phyloP scores from a whole-genome alignment of 2,113 vertebrate genomes.

The Todiramphus saurophagus region DNA sequence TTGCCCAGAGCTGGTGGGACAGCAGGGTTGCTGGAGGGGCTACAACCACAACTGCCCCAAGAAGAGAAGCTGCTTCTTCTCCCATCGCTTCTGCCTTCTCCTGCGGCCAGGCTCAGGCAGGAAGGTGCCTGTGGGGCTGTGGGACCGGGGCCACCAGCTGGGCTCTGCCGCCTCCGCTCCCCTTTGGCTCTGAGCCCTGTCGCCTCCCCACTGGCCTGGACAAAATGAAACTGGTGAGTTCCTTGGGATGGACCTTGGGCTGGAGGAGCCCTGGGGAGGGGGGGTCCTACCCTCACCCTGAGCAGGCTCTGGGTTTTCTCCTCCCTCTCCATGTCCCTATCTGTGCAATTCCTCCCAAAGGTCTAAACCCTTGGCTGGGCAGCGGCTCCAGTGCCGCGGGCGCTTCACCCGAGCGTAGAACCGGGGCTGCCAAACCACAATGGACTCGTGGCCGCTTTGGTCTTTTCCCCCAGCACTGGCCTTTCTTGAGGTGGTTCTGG shows the following conservation, averaged over 20 bases:
- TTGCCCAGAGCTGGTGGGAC: background rate
- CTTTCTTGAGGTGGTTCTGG: background rate
- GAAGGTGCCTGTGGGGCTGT: background rate
- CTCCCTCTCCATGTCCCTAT: too few species aligned
- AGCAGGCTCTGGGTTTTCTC: too few species aligned
- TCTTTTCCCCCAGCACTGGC: background rate
- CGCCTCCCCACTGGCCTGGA: background rate
- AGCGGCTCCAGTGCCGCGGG: rapidly evolving
- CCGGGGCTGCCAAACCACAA: too few species aligned
- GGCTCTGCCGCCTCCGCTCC: background rate
- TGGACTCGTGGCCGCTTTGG: background rate
- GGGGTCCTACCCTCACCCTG: background rate
- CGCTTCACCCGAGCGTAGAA: rapidly evolving
- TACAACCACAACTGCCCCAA: background rate
- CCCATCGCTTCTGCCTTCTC: background rate
- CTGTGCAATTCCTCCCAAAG: background rate
- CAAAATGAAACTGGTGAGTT: background rate
- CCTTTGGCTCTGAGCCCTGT: rapidly evolving
- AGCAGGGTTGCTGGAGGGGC: background rate
- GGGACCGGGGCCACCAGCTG: background rate
- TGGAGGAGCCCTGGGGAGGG: background rate
- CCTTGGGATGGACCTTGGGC: background rate
- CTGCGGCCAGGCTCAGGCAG: background rate
- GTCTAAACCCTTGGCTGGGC: background rate
- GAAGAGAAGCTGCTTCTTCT: background rate